phyloP scores from a whole-genome alignment of 1,140 invertebrate species.

The Drosophila ercepeae region DNA sequence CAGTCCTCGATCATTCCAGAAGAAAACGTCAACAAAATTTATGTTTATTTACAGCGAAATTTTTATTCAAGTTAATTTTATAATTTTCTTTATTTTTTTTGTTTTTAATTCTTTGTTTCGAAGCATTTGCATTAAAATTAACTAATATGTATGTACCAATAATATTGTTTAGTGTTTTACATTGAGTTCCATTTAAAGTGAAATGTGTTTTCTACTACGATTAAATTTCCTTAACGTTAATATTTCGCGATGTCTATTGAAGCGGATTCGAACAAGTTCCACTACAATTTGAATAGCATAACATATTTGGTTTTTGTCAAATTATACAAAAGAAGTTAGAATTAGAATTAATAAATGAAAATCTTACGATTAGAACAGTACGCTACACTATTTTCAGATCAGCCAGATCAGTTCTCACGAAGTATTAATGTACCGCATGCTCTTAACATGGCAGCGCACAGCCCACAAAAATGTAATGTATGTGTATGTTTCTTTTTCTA shows the following conservation, averaged over 20 bases:
- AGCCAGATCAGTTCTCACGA: slow-evolving; percentile 25
- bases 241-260: slow-evolving; percentile 43
- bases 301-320: slow-evolving; percentile 68
- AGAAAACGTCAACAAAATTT: not conserved
- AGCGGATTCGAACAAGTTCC: slow-evolving; percentile 57
- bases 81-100: slow-evolving; percentile 40
- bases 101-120: slow-evolving; percentile 31
- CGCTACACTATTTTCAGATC: slow-evolving; percentile 28
- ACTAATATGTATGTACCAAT: slow-evolving; percentile 43
- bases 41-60: slow-evolving; percentile 47
- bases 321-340: slow-evolving; percentile 27
- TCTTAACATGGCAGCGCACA: slow-evolving; percentile 64
- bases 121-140: slow-evolving; percentile 38
- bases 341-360: slow-evolving; percentile 5
- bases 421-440: slow-evolving; percentile 52
- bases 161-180: slow-evolving; percentile 50
- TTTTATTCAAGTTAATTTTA: slow-evolving; percentile 51
- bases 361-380: slow-evolving; percentile 31
- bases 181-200: slow-evolving; percentile 39
- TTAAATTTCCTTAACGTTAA: slow-evolving; percentile 39
- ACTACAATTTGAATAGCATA: slow-evolving; percentile 77
- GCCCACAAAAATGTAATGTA: slow-evolving; percentile 63
- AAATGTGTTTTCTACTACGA: slow-evolving; percentile 36
- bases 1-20: not conserved
- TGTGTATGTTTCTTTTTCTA: not conserved